phyloP scores from a whole-genome alignment of 2,888 invertebrate genomes.

The Mantis religiosa region DNA sequence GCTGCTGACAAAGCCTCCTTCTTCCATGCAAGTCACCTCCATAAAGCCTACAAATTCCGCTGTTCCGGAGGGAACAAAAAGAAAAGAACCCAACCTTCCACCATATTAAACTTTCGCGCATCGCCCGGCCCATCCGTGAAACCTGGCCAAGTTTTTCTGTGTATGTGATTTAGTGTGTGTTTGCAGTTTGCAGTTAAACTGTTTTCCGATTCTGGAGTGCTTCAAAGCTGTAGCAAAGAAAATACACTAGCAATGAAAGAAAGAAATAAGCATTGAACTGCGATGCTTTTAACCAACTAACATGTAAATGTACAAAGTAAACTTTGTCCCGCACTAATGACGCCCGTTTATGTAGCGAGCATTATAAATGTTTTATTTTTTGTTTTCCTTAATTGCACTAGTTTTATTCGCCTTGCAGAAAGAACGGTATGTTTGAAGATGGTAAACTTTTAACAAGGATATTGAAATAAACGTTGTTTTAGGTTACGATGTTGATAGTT shows the following conservation, averaged over 20 bases:
- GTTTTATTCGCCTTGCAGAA: no score
- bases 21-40: neutral
- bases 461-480: no score
- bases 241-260: neutral
- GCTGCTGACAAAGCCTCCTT: neutral
- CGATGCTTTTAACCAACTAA: no score
- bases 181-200: neutral
- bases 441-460: no score
- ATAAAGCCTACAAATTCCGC: neutral
- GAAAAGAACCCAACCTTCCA: neutral
- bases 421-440: no score
- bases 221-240: neutral
- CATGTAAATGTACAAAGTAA: no score
- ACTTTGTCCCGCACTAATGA: no score
- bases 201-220: neutral
- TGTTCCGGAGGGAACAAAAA: neutral
- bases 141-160: neutral
- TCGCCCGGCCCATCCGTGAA: neutral
- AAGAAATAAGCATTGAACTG: no score
- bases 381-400: no score
- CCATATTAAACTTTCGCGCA: neutral
- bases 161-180: neutral
- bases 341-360: no score
- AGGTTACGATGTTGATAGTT: no score
- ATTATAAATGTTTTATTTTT: no score